phyloP scores from a whole-genome alignment of 2,888 invertebrate species.

The Sesamia inferens region DNA sequence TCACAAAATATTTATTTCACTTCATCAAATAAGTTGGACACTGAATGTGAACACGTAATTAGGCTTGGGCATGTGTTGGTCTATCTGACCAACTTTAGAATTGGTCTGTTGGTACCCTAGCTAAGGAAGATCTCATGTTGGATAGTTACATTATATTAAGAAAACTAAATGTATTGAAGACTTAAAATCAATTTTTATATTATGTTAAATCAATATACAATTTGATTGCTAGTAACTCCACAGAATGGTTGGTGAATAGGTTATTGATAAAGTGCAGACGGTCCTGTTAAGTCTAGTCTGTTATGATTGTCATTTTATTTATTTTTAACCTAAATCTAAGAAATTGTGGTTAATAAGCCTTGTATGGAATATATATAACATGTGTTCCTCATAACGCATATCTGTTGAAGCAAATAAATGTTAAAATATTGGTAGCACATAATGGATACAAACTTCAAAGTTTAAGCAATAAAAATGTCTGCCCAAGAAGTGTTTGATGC shows the following conservation, averaged over 20 bases:
- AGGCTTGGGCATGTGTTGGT: conserved; percentile 70
- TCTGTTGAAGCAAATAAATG: conserved; percentile 79
- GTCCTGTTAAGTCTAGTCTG: conserved; percentile 84
- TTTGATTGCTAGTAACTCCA: conserved; percentile 62
- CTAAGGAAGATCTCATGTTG: conserved; percentile 79
- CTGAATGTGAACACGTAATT: conserved; percentile 64
- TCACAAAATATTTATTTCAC: conserved; percentile 85
- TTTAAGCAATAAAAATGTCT: conserved; percentile 81
- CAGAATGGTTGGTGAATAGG: conserved; percentile 61
- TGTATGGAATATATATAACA: conserved; percentile 71
- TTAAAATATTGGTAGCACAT: conserved; percentile 69
- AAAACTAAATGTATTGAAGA: conserved; percentile 67
- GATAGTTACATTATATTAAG: conserved; percentile 73
- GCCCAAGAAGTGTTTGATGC: conserved; percentile 73
- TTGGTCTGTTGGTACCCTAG: conserved; percentile 70
- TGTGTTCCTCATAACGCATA: conserved; percentile 78
- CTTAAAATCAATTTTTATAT: conserved; percentile 60
- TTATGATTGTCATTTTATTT: conserved; percentile 82
- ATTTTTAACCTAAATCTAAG: conserved; percentile 74
- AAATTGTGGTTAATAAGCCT: conserved; percentile 68
- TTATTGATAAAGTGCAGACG: conserved; percentile 78
- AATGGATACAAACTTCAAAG: conserved; percentile 66
- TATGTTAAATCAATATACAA: conserved; percentile 54
- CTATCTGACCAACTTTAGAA: conserved; percentile 55
- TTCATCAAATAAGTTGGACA: conserved; percentile 61